A percentile compares a stretch with the other conserved stretches of the same genome.
phyloP scores from a whole-genome alignment of 2,888 invertebrate genomes.

The Ischnura elegans region DNA sequence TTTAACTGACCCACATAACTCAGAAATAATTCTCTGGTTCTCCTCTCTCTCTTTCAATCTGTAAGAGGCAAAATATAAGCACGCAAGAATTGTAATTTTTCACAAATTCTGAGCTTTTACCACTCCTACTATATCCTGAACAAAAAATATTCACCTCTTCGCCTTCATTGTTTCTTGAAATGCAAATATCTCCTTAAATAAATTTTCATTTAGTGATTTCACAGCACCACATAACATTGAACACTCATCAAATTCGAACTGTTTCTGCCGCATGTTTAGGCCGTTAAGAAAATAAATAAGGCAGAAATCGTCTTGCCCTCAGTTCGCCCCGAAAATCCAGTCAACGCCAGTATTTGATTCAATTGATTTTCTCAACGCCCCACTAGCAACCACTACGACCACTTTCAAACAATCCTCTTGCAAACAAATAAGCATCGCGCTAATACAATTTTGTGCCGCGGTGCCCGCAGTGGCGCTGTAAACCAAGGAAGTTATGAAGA shows the following conservation, averaged over 20 bases:
- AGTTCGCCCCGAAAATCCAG: background rate
- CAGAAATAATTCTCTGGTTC: background rate
- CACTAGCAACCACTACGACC: background rate
- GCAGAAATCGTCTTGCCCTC: background rate
- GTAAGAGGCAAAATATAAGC: background rate
- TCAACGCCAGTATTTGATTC: background rate
- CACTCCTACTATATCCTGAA: too few species aligned
- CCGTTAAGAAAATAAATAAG: background rate
- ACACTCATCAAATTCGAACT: background rate
- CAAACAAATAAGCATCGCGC: background rate
- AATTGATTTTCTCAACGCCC: background rate
- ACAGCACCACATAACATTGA: background rate
- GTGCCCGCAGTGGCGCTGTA: too few species aligned
- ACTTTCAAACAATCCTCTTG: conserved; percentile 25
- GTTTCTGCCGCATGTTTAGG: background rate
- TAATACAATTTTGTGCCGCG: background rate
- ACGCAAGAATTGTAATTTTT: background rate
- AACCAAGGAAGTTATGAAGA: too few species aligned
- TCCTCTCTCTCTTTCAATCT: conserved; percentile 32
- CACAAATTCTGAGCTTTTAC: background rate
- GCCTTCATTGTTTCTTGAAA: conserved; percentile 46
- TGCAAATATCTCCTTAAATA: conserved; percentile 9
- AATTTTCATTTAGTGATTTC: background rate
- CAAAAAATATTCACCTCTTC: conserved; percentile 8
- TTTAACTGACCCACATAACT: conserved; percentile 32